phyloP scores from a whole-genome alignment of 2,888 invertebrate species.

The Aspidiotus destructor region DNA sequence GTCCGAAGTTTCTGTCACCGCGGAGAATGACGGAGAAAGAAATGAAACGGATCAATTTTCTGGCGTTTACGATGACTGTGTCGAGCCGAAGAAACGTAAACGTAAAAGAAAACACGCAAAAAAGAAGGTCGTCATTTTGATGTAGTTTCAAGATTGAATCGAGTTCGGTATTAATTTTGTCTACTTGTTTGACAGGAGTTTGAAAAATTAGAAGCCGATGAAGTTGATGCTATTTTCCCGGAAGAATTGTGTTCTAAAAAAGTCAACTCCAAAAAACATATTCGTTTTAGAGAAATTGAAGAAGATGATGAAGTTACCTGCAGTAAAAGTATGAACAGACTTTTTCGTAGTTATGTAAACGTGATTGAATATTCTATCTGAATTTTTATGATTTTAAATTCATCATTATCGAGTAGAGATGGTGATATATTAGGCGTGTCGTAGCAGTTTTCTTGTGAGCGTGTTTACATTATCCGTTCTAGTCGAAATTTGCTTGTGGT shows the following conservation, averaged over 20 bases:
- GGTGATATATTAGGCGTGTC: too few species aligned
- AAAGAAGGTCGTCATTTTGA: neutral
- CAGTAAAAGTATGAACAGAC: too few species aligned
- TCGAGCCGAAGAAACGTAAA: slow-evolving; percentile 15
- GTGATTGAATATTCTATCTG: too few species aligned
- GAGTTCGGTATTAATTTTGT: neutral
- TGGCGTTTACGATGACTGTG: too few species aligned
- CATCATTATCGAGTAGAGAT: too few species aligned
- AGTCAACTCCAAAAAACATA: slow-evolving; percentile 1
- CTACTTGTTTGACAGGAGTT: neutral
- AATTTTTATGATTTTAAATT: too few species aligned
- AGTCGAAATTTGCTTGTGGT: too few species aligned
- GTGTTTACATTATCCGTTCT: too few species aligned
- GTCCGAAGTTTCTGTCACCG: too few species aligned
- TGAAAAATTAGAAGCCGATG: neutral
- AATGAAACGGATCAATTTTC: neutral
- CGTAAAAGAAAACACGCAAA: slow-evolving; percentile 22
- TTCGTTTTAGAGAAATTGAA: slow-evolving; percentile 2
- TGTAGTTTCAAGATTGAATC: neutral
- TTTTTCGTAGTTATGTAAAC: too few species aligned
- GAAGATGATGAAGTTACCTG: neutral
- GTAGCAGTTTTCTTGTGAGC: too few species aligned
- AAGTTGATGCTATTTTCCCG: neutral
- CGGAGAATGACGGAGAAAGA: neutral
- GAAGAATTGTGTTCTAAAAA: neutral